These are phyloP conservation scores for Stegostoma tigrinum DNA, from an alignment of 2,113 vertebrate species.

Conservation along the genomic window DNA sequence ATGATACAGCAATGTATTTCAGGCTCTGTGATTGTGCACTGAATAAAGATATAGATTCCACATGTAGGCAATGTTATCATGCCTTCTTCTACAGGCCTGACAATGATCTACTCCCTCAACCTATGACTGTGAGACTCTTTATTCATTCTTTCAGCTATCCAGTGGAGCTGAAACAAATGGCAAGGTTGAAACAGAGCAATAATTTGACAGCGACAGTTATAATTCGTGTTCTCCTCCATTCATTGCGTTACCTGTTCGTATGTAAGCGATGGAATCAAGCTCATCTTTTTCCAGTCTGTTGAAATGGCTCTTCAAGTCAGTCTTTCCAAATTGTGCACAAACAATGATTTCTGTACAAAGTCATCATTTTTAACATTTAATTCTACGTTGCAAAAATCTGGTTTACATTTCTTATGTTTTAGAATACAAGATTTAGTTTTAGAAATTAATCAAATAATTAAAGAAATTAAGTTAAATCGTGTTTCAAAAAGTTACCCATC, in stretches of 20 bases:
- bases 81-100: neutral
- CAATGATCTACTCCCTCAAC: neutral
- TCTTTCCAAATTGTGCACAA: neutral
- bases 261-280: neutral
- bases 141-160: neutral
- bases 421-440: too few relatives aligned
- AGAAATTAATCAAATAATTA: too few relatives aligned
- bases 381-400: neutral
- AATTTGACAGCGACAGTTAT: neutral
- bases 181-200: neutral
- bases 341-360: neutral
- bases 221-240: neutral
- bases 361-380: neutral
- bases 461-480: too few relatives aligned
- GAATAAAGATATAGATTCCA: neutral
- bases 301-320: neutral
- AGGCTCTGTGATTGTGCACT: neutral
- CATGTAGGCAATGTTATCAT: neutral
- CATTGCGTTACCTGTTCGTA: neutral
- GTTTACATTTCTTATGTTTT: too few relatives aligned
- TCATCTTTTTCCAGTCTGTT: neutral
- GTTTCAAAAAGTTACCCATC: too few relatives aligned
- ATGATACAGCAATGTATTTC: neutral
- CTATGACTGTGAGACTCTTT: neutral
- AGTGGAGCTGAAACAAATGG: neutral